Conservation (phyloP, 2,113 vertebrate genomes). For the Brachyistius frenatus region DNA sequence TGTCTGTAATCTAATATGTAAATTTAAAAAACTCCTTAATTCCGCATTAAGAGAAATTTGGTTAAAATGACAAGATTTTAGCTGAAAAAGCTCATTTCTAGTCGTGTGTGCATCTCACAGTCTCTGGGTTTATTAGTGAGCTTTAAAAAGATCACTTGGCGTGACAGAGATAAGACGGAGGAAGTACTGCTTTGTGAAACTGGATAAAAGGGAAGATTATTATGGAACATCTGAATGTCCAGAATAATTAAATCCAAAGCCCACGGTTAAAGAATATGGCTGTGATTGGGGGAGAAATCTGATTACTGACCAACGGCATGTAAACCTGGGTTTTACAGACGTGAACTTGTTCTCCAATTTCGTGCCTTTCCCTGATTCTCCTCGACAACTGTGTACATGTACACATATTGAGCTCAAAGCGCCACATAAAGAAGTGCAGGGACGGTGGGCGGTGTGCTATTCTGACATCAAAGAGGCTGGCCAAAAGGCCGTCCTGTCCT, state of each 20-base stretch:
- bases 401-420: conserved; percentile 22
- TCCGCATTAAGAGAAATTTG: not conserved
- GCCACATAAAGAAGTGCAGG: not conserved
- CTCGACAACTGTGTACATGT: conserved; percentile 13
- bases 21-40: not conserved
- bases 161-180: conserved; percentile 7
- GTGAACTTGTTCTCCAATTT: conserved; percentile 23
- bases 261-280: conserved; percentile 23
- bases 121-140: not conserved
- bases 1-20: conserved; percentile 11
- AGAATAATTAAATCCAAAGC: conserved; percentile 54
- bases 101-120: not conserved
- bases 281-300: conserved; percentile 20
- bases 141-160: conserved; percentile 12
- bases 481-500: not conserved
- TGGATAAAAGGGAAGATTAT: conserved; percentile 31
- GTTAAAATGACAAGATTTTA: not conserved
- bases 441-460: conserved; percentile 3
- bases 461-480: conserved; percentile 17
- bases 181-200: conserved; percentile 15
- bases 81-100: not conserved
- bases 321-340: conserved; percentile 39
- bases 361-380: conserved; percentile 37
- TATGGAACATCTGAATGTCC: conserved; percentile 26
- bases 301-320: conserved; percentile 51